Base-by-base conservation (phyloP, 2,113 vertebrate species). In the Ascaphus truei region DNA sequence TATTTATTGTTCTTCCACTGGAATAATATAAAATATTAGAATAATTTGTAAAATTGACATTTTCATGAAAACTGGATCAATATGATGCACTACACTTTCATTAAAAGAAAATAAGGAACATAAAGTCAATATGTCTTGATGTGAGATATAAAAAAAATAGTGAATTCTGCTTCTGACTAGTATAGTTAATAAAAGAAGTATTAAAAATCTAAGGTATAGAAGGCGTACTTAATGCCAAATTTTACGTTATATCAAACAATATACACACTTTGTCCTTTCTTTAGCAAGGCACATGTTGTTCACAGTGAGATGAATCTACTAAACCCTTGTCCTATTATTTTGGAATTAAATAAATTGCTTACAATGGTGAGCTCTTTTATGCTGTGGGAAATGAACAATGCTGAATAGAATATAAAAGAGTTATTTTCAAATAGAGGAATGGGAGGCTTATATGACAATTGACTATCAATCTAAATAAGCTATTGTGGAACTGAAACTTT, bases 331-430 rank as follows among this genome's bases (percentile, higher is more conserved):
- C 74, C 76, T 81, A 77, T 76, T 84, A 77, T 81, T 74, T 76
- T 51, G 77, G 78, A 81, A 85, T 72, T 74, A 79, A 81, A 81
- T 79, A 84, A 81, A 86, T 83, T 81, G 73, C 79, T 84, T 83
- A 83, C 78, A 81, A 79, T 59, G 4, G 59, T 71, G 64, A 66
- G 62, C 50, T 65, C 48, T 66, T 66, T 66, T 66, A 66, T 66
- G 50, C 62, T 55, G 23, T 66, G 62, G 25, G 55, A 66, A 66
- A 66, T 66, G 53, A 66, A 66, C 50, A 66, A 66, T 22, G 50
- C 62, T 66, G 62, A 66, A 66, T 66, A 66, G 62, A 66, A 66
- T 66, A 66, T 66, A 55, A 66, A 65, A 66, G 62, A 36, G 36
- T 66, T 66, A 66, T 66, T 52, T 66, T 65, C 50, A 66, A 66